A percentile compares a stretch with the other conserved stretches of the same genome.
Evolutionary conservation across 2,797 vertebrate genomes (phyloP).

Genomic region (Setipinna tenuifilis): DNA sequence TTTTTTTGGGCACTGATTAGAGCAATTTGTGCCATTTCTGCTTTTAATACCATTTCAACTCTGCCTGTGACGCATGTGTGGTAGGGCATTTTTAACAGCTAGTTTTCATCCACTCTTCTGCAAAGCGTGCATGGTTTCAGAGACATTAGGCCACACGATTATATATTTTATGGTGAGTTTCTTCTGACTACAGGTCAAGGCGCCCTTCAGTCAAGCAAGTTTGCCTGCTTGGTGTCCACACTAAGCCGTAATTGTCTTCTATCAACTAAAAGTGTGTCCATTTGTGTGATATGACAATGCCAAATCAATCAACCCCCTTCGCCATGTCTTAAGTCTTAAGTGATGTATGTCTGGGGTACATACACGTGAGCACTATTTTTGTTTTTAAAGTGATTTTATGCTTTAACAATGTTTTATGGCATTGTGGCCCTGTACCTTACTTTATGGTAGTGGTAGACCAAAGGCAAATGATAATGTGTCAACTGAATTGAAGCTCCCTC

Average conservation of each 20-base stretch:
- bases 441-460: too few relatives aligned
- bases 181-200: background rate
- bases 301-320: background rate
- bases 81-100: background rate
- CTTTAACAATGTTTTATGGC: too few relatives aligned
- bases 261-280: background rate
- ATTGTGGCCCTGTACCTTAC: too few relatives aligned
- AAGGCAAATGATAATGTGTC: too few relatives aligned
- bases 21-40: background rate
- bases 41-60: background rate
- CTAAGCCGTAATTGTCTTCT: background rate
- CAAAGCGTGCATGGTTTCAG: background rate
- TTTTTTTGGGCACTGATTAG: background rate
- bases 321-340: background rate
- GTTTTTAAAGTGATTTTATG: too few relatives aligned
- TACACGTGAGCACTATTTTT: too few relatives aligned
- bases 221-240: background rate
- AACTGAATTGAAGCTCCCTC: too few relatives aligned
- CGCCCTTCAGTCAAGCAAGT: background rate
- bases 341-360: too few relatives aligned
- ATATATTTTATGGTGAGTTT: background rate
- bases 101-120: background rate
- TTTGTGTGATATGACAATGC: background rate
- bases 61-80: background rate
- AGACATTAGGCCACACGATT: background rate